Base-by-base conservation (phyloP, 1,140 invertebrate genomes). In the Trichogramma pretiosum region DNA sequence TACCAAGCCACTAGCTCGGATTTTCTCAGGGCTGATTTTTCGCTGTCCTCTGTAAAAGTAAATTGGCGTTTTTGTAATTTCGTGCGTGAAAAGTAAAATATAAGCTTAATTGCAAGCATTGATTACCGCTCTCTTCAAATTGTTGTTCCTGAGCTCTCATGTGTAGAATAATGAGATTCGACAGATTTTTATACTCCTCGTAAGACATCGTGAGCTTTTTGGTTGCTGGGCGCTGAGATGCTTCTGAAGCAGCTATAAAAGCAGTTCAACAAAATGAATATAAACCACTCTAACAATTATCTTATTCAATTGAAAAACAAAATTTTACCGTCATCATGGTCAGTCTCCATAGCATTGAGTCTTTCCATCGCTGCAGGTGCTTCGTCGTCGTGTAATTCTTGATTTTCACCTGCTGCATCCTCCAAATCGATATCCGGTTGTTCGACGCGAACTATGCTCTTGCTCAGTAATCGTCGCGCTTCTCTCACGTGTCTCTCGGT, bases 361-460 rank as follows among this genome's bases (percentile, higher is more conserved):
- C 26, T 30, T 30, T 30, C 26, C 26, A 30, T 30, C 7, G 26
- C 7, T 30, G 7, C 26, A 30, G 26, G 26, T 8, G 26, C 26
- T 30, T 7, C 26, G n/a, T 30, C 26, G 7, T 8, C 13, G n/a
- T 47, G 39, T 5, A n/a, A 4, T 5, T 52, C 46, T 19, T 18
- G 21, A 3, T 32, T 21, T 48, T 26, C 60, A 17, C 18, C 32
- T 14, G 48, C 34, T 14, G 41, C 24, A 16, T 87, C 85, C 39
- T 90, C 87, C 17, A 99, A 73, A 63, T 95, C 84, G 39, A 99
- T 90, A 65, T 99, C 96, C 0, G 95, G 93, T 56, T 98, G 93
- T 65, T 98, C 95, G 5, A 99, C 93, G 32, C 93, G 79, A 42
- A 99, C 93, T 52, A 99, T 98, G 4, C 94, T 98, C 64, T 98